Conservation (phyloP, 2,888 invertebrate genomes). For the Timema cristinae region DNA sequence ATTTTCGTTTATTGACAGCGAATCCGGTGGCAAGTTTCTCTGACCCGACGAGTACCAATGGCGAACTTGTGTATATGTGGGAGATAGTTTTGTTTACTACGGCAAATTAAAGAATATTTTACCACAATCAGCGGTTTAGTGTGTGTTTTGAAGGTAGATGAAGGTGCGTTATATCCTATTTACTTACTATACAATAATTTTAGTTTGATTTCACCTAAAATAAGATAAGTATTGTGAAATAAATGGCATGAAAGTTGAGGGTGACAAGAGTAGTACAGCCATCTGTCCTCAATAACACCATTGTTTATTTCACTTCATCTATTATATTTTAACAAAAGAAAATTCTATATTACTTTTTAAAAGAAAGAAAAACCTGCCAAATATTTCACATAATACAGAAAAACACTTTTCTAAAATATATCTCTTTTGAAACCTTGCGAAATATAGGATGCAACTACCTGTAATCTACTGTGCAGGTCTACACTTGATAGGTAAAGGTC, state of each 20-base stretch:
- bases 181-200: not conserved
- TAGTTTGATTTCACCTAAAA: not conserved
- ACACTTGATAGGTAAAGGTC: too few relatives aligned
- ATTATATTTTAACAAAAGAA: too few relatives aligned
- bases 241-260: constrained; percentile 9
- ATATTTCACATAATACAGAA: too few relatives aligned
- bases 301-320: constrained; percentile 15
- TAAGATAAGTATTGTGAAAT: not conserved
- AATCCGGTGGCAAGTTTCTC: not conserved
- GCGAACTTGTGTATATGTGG: constrained; percentile 8
- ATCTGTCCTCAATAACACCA: constrained; percentile 23
- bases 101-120: constrained; percentile 6
- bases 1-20: too few relatives aligned
- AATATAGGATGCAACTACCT: too few relatives aligned
- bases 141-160: constrained; percentile 15
- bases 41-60: constrained; percentile 15
- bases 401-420: too few relatives aligned
- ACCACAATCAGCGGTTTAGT: constrained; percentile 9
- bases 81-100: constrained; percentile 11
- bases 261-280: constrained; percentile 21
- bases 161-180: constrained; percentile 7
- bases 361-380: too few relatives aligned
- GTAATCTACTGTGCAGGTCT: too few relatives aligned
- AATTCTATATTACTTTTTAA: too few relatives aligned
- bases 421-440: too few relatives aligned